Conservation (phyloP, 1,140 invertebrate species). For the Diachasmimorpha longicaudata region DNA sequence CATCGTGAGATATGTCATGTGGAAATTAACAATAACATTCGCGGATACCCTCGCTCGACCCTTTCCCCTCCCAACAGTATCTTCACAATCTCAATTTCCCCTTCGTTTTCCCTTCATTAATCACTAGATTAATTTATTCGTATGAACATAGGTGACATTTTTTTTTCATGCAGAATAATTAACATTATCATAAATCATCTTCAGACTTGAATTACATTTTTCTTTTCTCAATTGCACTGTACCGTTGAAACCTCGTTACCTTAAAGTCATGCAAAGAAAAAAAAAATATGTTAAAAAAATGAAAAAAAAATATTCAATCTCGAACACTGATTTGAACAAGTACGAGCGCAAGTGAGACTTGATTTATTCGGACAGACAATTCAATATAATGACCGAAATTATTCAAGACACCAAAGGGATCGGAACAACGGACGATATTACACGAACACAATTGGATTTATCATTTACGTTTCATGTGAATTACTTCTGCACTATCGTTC, state of each 20-base stretch:
- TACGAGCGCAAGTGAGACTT: background rate
- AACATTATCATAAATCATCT: background rate
- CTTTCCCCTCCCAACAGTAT: background rate
- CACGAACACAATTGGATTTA: background rate
- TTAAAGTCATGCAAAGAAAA: background rate
- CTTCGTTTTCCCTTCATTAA: background rate
- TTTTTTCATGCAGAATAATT: background rate
- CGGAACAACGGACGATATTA: constrained; percentile 6
- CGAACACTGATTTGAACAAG: background rate
- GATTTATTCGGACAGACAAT: background rate
- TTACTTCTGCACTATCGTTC: background rate
- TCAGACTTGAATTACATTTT: background rate
- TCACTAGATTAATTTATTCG: background rate
- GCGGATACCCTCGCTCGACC: background rate
- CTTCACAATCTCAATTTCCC: background rate
- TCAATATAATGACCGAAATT: background rate
- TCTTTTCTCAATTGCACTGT: background rate
- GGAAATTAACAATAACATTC: background rate
- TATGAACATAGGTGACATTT: background rate
- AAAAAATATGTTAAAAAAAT: background rate
- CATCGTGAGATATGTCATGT: background rate
- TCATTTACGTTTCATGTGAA: background rate
- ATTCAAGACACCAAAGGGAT: constrained; percentile 3
- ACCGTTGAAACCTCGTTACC: background rate
- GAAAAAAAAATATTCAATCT: background rate